Evolutionary conservation across 1,140 invertebrate genomes (phyloP), one percentile per base, ranked within the genome.

Genomic region (Drosophila nigrodunni): DNA sequence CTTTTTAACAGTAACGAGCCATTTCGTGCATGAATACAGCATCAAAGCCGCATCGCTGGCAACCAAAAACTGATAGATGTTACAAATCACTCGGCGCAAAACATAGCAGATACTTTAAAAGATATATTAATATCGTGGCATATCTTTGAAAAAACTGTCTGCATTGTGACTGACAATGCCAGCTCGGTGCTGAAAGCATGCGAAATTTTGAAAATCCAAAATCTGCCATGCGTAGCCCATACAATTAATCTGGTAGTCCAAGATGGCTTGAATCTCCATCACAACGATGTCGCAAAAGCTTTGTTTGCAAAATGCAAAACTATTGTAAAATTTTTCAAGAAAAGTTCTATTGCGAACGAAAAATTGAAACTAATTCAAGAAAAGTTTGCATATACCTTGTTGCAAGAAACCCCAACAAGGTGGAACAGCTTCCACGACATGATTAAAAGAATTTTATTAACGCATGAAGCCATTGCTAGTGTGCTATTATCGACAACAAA

Each of bases 71-170:
- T 52, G 3, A 4, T 52, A 34, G n/a, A 7, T 35, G 41, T 15
- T 47, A 70, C 43, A 8, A 74, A 69, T 50, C 58, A 74, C 37
- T 62, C 41, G 64, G 46, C 65, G 44, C 65, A 69, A 74, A 69
- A 74, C 43, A 74, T 74, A 55, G 64, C 64, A 41, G 49, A 74
- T 35, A 74, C 64, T 10, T 69, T 52, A 35, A 50, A 21, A 41
- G 44, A 64, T 10, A 55, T 75, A 30, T 71, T 75, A 9, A 54
- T 43, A 11, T 37, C 70, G 3, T 70, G 67, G 60, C 52, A 75
- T 15, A 65, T 71, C 7, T 41, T 58, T 7, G 18, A 64, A 7
- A 75, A 75, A 65, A 70, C 60, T 2, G 67, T 71, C 9, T 76
- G 67, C 15, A 70, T 70, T 62, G 68, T 62, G 2, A 70, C 58